Conservation (phyloP, 2,797 vertebrate species). For the Avahi laniger region DNA sequence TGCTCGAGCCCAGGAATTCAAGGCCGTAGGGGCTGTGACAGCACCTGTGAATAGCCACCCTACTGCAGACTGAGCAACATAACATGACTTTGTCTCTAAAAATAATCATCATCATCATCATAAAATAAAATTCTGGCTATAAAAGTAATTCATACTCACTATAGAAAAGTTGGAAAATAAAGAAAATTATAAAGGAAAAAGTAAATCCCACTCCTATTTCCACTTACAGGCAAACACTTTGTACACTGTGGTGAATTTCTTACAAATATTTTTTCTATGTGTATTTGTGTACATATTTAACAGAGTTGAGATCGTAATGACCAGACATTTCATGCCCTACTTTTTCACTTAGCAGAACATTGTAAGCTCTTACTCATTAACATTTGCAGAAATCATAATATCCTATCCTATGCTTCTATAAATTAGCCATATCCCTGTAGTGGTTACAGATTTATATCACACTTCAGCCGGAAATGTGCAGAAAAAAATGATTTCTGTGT, state of each 20-base stretch:
- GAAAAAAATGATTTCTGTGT: not conserved
- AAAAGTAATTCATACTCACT: not conserved
- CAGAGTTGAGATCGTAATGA: not conserved
- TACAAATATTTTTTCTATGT: not conserved
- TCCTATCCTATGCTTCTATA: not conserved
- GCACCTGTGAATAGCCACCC: not conserved
- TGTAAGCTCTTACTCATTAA: not conserved
- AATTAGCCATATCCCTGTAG: not conserved
- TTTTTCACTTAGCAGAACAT: not conserved
- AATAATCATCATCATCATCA: not conserved
- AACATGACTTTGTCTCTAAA: not conserved
- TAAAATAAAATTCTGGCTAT: not conserved
- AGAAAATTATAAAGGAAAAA: not conserved
- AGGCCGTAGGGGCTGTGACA: not conserved
- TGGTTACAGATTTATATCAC: not conserved
- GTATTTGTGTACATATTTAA: not conserved
- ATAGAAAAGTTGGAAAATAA: not conserved
- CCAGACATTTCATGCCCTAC: not conserved
- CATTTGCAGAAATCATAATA: not conserved
- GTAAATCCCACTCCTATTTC: not conserved
- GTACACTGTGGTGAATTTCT: constrained; percentile 8
- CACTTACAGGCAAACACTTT: not conserved
- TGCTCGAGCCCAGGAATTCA: not conserved
- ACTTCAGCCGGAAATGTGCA: not conserved
- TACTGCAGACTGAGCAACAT: not conserved